Evolutionary conservation across 2,888 invertebrate genomes (phyloP).

Genomic region (Tholera decimalis): DNA sequence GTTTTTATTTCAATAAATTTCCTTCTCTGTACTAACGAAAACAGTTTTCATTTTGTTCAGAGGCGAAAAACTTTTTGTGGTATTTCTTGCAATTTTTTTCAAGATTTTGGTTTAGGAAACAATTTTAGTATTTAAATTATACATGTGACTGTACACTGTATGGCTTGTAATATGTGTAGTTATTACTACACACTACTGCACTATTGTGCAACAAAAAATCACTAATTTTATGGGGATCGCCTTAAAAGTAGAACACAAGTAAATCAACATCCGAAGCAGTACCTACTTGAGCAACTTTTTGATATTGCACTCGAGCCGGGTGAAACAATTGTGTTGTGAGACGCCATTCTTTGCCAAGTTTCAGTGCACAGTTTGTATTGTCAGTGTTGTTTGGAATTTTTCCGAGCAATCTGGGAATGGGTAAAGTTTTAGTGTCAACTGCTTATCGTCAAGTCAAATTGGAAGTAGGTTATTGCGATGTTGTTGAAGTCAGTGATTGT

Average conservation of each 20-base stretch:
- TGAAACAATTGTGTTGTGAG: constrained; percentile 45
- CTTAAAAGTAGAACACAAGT: constrained; percentile 23
- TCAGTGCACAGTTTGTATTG: constrained; percentile 40
- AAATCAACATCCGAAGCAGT: constrained; percentile 33
- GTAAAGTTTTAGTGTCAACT: constrained; percentile 41
- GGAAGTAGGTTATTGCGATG: constrained; percentile 23
- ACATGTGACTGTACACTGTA: too few species aligned
- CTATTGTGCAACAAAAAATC: too few species aligned
- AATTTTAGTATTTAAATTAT: too few species aligned
- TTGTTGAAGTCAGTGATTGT: constrained; percentile 9
- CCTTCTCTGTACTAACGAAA: too few species aligned
- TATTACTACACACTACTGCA: too few species aligned
- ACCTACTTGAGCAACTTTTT: constrained; percentile 40
- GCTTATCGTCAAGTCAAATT: constrained; percentile 31
- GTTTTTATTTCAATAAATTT: too few species aligned
- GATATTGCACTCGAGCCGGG: constrained; percentile 36
- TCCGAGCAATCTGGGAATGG: constrained; percentile 44
- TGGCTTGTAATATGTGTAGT: too few species aligned
- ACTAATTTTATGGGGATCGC: too few species aligned
- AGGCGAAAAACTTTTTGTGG: too few species aligned
- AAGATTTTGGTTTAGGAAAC: too few species aligned
- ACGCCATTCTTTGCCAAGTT: constrained; percentile 49
- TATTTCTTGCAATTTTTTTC: too few species aligned
- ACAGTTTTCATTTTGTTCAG: too few species aligned
- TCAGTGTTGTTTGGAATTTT: constrained; percentile 37